phyloP scores from a whole-genome alignment of 2,113 vertebrate species.

The Ovibos moschatus region DNA sequence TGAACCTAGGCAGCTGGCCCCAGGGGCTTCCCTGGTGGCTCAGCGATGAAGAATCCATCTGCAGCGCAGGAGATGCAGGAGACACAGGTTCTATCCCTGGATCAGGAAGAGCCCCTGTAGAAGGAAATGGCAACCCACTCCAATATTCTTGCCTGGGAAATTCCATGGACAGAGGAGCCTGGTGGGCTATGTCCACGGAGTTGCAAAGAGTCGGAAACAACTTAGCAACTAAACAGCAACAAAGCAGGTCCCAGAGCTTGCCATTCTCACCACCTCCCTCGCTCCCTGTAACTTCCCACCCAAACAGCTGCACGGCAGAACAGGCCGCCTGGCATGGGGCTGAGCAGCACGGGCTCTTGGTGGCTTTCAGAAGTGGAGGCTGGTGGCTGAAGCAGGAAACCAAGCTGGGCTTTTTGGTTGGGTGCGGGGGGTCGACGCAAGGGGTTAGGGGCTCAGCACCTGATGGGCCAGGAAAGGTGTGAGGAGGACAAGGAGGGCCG shows the following conservation, averaged over 20 bases:
- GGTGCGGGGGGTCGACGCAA: not conserved
- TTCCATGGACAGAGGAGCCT: not conserved
- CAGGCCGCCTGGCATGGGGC: rapidly evolving
- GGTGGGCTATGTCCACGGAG: not conserved
- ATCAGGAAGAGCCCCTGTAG: not conserved
- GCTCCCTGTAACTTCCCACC: not conserved
- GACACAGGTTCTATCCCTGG: not conserved
- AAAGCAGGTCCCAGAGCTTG: not conserved
- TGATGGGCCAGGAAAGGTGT: not conserved
- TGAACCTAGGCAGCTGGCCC: not conserved
- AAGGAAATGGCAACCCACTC: not conserved
- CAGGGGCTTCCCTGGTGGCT: not conserved
- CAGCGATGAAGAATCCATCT: not conserved
- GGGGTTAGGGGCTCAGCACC: not conserved
- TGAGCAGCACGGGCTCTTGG: rapidly evolving
- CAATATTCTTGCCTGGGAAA: not conserved
- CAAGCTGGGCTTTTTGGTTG: not conserved
- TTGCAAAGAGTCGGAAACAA: not conserved
- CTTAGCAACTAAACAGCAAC: not conserved
- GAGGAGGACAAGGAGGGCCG: too few relatives aligned
- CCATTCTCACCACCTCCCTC: not conserved
- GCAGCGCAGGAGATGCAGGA: not conserved
- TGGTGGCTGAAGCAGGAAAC: rapidly evolving
- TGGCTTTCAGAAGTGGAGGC: too few relatives aligned
- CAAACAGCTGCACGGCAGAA: rapidly evolving